phyloP scores from a whole-genome alignment of 1,140 invertebrate species.

The Lepidurus packardi region DNA sequence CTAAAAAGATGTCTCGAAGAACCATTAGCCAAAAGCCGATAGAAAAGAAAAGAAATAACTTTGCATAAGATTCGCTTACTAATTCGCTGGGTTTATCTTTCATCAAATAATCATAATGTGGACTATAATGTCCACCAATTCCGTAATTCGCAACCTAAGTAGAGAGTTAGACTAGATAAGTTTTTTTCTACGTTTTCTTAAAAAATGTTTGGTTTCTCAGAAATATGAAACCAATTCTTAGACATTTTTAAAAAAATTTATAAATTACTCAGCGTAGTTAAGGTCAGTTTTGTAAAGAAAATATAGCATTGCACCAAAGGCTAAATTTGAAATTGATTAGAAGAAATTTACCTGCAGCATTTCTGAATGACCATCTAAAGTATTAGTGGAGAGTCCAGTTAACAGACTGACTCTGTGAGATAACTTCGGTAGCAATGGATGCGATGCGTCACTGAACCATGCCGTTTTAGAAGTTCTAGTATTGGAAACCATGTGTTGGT shows the following conservation, averaged over 20 bases:
- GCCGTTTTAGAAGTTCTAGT: constrained; percentile 45
- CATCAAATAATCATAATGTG: constrained; percentile 56
- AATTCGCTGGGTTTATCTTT: constrained; percentile 41
- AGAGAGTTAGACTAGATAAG: background rate
- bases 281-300: background rate
- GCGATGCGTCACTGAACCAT: constrained; percentile 48
- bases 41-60: too few relatives aligned
- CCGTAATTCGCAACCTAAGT: constrained; percentile 55
- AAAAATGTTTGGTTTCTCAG: too few relatives aligned
- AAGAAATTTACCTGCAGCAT: constrained; percentile 42
- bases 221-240: background rate
- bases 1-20: background rate
- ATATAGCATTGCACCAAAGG: background rate
- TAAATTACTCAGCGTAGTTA: background rate
- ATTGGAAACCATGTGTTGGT: constrained; percentile 44
- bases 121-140: constrained; percentile 61
- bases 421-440: constrained; percentile 44
- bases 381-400: constrained; percentile 43
- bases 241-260: background rate
- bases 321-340: background rate
- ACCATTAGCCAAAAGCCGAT: too few relatives aligned
- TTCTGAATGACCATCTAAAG: constrained; percentile 41
- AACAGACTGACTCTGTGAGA: constrained; percentile 45
- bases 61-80: constrained; percentile 32
- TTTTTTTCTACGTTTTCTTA: background rate